Base-by-base conservation (phyloP, 2,888 invertebrate species). In the Heliconius erato region DNA sequence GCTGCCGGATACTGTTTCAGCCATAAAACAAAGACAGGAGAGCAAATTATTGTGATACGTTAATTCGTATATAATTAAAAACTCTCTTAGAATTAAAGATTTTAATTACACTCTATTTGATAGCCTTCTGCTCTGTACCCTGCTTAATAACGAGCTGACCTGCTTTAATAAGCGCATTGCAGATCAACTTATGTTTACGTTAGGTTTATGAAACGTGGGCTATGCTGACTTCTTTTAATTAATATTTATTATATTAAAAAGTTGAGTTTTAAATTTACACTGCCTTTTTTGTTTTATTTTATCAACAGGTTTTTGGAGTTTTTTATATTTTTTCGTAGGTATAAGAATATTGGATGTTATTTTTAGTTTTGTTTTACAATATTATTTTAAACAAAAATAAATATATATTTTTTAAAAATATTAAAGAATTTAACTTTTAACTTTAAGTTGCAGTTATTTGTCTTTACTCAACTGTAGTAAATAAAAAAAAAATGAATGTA, bases 91-190 rank as follows among this genome's bases (percentile, higher is more conserved):
- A 11, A 44, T 19, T 44, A 78, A 68, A n/a, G 7, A 68, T 67
- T 78, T 67, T 78, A 68, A 67, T 78, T 68, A 78, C 28, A 44
- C 7, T 44, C 6, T 49, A 78, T 28, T 28, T 68, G 26, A 28
- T 44, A 65, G 44, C 77, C 40, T 28, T 44, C 19, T 78, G 67
- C 49, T 67, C 44, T 67, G 19, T 44, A 78, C 44, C 44, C 28
- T 44, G 40, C 44, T 78, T 68, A 67, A 67, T 67, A 78, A 68
- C 67, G 19, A 49, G 67, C 35, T 76, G 76, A 76, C 76, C 63
- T 76, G 76, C 76, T 35, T 76, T 59, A 76, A 76, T 40, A 76
- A 76, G 76, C 76, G 76, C 76, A 76, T 76, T 76, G 76, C 76
- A 76, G 76, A 63, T 76, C 63, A 63, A 63, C 54, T 40, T 59